A percentile compares a stretch with the other conserved stretches of the same genome.
Conservation (phyloP, 1,140 invertebrate genomes). For the Chironomus tepperi region DNA sequence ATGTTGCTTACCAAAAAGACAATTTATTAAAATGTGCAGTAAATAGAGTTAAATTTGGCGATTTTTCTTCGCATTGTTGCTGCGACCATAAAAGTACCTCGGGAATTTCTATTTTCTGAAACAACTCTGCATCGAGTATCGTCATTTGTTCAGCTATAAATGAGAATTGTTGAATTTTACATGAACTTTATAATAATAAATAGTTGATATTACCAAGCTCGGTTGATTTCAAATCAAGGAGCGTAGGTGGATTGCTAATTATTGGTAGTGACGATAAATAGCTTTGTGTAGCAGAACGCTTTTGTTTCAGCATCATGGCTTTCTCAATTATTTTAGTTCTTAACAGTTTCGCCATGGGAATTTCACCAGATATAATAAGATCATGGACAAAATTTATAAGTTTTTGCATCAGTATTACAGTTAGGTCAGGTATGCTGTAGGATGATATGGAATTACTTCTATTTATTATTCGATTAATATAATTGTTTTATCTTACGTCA, state of each 20-base stretch:
- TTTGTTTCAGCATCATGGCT: constrained; percentile 1
- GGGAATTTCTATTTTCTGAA: constrained; percentile 93
- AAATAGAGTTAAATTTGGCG: constrained; percentile 92
- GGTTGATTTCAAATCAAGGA: constrained; percentile 86
- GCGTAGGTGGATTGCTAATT: constrained; percentile 39
- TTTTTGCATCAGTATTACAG: constrained; percentile 60
- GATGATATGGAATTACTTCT: too few species aligned
- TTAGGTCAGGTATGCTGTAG: constrained; percentile 69
- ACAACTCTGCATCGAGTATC: constrained; percentile 87
- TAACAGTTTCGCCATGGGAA: constrained; percentile 80
- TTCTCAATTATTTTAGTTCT: constrained; percentile 87
- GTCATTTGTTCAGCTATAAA: constrained; percentile 94
- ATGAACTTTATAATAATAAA: neutral
- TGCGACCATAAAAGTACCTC: constrained; percentile 95
- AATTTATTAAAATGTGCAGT: constrained; percentile 99
- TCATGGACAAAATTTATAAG: constrained; percentile 88
- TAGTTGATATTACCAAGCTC: constrained; percentile 35
- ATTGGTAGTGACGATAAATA: constrained; percentile 1
- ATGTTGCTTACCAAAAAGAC: constrained; percentile 76
- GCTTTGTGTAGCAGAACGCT: constrained; percentile 27
- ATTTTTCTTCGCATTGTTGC: constrained; percentile 93
- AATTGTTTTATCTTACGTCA: constrained; percentile 63
- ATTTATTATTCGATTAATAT: too few species aligned
- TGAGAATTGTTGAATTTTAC: neutral
- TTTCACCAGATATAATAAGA: constrained; percentile 72